These are phyloP conservation scores for Platyura marginata DNA, from an alignment of 1,140 invertebrate genomes.

Conservation along the genomic window DNA sequence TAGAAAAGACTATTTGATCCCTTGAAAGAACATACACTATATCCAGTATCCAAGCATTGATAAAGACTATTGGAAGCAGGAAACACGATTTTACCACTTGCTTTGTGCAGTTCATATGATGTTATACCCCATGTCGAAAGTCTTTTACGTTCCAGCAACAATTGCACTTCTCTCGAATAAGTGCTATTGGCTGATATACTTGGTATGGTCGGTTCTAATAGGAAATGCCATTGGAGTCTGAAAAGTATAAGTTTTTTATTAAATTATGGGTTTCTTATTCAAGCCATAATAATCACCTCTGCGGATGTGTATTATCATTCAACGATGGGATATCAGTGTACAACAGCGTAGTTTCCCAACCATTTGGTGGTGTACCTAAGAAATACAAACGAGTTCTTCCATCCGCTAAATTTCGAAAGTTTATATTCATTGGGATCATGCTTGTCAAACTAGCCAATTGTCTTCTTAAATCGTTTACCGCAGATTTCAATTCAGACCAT, in stretches of 20 bases:
- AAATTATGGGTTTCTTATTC: neutral
- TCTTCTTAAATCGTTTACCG: constrained; percentile 64
- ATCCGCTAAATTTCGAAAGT: constrained; percentile 57
- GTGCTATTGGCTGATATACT: constrained; percentile 31
- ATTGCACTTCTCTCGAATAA: constrained; percentile 67
- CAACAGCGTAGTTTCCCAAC: constrained; percentile 73
- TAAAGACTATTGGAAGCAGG: constrained; percentile 72
- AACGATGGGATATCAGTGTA: constrained; percentile 57
- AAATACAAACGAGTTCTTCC: constrained; percentile 74
- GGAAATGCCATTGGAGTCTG: constrained; percentile 45
- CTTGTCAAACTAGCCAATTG: constrained; percentile 55
- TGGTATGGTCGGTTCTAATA: constrained; percentile 56
- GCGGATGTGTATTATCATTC: neutral
- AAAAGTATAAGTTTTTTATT: constrained; percentile 1
- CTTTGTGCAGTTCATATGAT: constrained; percentile 71
- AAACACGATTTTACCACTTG: constrained; percentile 72
- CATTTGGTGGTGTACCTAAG: constrained; percentile 61
- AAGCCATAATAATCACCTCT: neutral
- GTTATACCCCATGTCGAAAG: constrained; percentile 85
- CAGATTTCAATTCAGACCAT: constrained; percentile 63
- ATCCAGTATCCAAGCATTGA: constrained; percentile 54
- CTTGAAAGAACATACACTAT: constrained; percentile 29
- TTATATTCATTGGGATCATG: constrained; percentile 58
- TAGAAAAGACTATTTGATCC: too few species aligned
- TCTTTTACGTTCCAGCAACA: constrained; percentile 78